phyloP scores from a whole-genome alignment of 2,797 vertebrate genomes.

The Propithecus deckenii region DNA sequence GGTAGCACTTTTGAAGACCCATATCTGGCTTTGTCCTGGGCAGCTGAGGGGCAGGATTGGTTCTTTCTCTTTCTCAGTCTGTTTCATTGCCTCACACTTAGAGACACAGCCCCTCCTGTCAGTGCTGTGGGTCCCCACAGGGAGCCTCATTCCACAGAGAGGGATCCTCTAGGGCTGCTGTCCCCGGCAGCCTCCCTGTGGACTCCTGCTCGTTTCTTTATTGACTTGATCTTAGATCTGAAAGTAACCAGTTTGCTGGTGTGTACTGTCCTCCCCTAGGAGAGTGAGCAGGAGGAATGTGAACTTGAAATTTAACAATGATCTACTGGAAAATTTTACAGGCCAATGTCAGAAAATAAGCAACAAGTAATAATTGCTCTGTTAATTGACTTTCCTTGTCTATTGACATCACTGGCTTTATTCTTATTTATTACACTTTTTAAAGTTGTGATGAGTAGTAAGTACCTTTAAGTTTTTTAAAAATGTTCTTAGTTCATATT shows the following conservation, averaged over 20 bases:
- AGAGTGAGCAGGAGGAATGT: not conserved
- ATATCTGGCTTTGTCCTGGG: not conserved
- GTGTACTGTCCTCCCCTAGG: not conserved
- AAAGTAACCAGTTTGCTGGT: not conserved
- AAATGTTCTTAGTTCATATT: not conserved
- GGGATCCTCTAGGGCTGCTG: not conserved
- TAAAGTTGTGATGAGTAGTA: slow-evolving; percentile 11
- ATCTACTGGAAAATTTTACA: not conserved
- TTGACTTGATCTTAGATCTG: not conserved
- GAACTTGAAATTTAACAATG: not conserved
- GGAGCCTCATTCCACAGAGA: not conserved
- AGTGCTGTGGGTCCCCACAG: not conserved
- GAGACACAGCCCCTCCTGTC: not conserved
- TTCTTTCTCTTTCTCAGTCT: not conserved
- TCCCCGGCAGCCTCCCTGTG: not conserved
- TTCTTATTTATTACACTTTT: not conserved
- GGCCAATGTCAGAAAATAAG: not conserved
- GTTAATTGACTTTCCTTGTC: not conserved
- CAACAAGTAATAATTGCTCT: not conserved
- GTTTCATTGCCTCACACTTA: not conserved
- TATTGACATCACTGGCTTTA: not conserved
- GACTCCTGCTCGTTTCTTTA: not conserved
- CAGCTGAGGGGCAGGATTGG: not conserved
- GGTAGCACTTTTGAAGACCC: not conserved
- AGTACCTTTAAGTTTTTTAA: not conserved